These are phyloP conservation scores for Cataglyphis livida DNA, from an alignment of 2,888 invertebrate genomes.

Conservation along the genomic window DNA sequence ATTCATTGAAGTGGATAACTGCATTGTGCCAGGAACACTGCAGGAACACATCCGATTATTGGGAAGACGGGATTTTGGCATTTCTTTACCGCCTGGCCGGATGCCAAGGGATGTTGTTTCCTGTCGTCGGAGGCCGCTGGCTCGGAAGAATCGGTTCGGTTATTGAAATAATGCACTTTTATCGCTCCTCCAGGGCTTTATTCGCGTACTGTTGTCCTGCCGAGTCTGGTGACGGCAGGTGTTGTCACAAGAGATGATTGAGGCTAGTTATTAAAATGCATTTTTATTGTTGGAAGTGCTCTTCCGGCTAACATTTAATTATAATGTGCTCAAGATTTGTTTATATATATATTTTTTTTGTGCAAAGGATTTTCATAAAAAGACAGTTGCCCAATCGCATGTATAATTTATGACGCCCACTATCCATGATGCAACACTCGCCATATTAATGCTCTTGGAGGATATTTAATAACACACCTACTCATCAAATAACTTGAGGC, in stretches of 20 bases:
- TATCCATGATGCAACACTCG: background rate
- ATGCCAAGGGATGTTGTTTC: slow-evolving; percentile 84
- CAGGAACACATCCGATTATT: slow-evolving; percentile 85
- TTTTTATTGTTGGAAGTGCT: background rate
- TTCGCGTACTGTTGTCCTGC: background rate
- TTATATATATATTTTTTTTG: background rate
- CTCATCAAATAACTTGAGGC: background rate
- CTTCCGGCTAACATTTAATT: background rate
- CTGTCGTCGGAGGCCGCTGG: slow-evolving; percentile 82
- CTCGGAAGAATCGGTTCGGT: slow-evolving; percentile 83
- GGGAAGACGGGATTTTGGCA: slow-evolving; percentile 81
- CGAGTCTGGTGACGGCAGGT: slow-evolving; percentile 39
- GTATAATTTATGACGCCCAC: background rate
- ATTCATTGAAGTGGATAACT: slow-evolving; percentile 84
- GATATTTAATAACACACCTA: slow-evolving; percentile 3
- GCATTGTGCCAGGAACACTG: slow-evolving; percentile 84
- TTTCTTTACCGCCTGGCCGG: slow-evolving; percentile 81
- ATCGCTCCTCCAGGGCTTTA: slow-evolving; percentile 74
- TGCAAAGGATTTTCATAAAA: background rate
- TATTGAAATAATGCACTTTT: slow-evolving; percentile 85
- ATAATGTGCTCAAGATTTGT: background rate
- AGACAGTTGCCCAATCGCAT: background rate
- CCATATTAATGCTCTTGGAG: background rate
- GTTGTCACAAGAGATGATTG: background rate
- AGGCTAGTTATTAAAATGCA: background rate